Evolutionary conservation across 2,888 invertebrate genomes (phyloP).

Genomic region (Rhopalosiphum nymphaeae): DNA sequence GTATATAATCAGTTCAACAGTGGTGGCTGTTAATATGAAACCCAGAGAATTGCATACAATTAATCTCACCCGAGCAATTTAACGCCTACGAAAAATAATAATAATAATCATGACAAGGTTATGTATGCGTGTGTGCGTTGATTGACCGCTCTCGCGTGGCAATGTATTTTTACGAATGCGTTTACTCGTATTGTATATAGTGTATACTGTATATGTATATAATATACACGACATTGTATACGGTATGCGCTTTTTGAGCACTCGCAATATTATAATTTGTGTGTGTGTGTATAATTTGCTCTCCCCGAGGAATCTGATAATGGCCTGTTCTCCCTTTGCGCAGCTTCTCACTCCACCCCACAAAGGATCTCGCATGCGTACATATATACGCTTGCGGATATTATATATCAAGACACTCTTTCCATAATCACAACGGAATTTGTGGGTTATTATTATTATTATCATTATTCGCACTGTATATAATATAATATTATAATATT

Average conservation of each 20-base stretch:
- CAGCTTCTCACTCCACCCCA: background rate
- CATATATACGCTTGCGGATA: conserved; percentile 12
- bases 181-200: background rate
- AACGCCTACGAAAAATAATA: conserved; percentile 34
- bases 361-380: background rate
- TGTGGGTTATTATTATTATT: conserved; percentile 34
- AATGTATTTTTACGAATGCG: background rate
- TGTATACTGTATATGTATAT: no score
- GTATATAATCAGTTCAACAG: conserved; percentile 33
- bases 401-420: conserved; percentile 30
- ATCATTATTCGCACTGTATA: conserved; percentile 17
- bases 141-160: background rate
- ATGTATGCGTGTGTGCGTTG: background rate
- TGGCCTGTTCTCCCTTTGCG: background rate
- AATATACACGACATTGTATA: no score
- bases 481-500: conserved; percentile 1
- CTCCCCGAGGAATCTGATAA: conserved; percentile 48
- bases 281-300: conserved; percentile 4
- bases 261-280: conserved; percentile 27
- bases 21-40: conserved; percentile 33
- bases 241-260: background rate
- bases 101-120: conserved; percentile 3
- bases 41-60: conserved; percentile 39
- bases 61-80: conserved; percentile 51
- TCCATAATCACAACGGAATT: conserved; percentile 58